Percentiles rank a stretch among this genome's conserved stretches.
Evolutionary conservation across 2,113 vertebrate genomes (phyloP).

Genomic region (Salvelinus fontinalis): DNA sequence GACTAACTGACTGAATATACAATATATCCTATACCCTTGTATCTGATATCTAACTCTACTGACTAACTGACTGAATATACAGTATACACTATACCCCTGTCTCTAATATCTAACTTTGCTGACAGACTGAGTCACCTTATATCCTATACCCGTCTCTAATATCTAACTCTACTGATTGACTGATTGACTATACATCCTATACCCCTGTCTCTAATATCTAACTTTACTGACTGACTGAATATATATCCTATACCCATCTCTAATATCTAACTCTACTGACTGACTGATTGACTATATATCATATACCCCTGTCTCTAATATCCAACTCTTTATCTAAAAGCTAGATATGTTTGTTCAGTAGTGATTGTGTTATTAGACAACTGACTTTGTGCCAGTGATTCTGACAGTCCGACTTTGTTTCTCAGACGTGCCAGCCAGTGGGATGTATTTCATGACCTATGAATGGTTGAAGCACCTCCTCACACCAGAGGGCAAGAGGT

Average conservation of each 20-base stretch:
- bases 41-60: too few species aligned
- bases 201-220: conserved; percentile 83
- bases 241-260: too few species aligned
- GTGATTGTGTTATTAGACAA: neutral
- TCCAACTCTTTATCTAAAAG: neutral
- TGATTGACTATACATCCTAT: too few species aligned
- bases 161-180: too few species aligned
- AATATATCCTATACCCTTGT: too few species aligned
- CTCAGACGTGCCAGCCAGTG: conserved; percentile 93
- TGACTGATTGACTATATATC: too few species aligned
- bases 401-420: conserved; percentile 46
- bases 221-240: neutral
- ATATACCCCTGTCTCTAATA: neutral
- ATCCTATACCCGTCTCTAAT: too few species aligned
- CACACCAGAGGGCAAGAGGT: conserved; percentile 87
- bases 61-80: too few species aligned
- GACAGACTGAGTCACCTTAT: too few species aligned
- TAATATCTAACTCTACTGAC: conserved; percentile 70
- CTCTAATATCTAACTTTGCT: too few species aligned
- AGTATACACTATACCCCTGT: too few species aligned
- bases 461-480: conserved; percentile 91
- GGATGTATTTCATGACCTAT: conserved; percentile 99
- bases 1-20: too few species aligned
- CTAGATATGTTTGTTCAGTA: neutral
- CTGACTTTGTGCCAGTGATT: neutral